Conservation (phyloP, 1,140 invertebrate genomes). For the Hypothenemus hampei region DNA sequence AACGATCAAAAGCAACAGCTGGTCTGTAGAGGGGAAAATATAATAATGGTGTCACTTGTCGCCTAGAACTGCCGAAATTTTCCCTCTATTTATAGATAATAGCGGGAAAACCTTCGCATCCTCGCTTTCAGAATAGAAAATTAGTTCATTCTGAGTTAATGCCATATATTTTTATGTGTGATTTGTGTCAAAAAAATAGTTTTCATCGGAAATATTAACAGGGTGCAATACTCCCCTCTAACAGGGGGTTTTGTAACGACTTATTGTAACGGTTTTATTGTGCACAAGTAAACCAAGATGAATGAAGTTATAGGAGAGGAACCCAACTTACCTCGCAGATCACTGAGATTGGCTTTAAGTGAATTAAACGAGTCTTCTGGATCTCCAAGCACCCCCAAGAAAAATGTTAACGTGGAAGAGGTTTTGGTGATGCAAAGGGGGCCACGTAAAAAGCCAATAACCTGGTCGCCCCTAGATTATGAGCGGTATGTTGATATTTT, state of each 20-base stretch:
- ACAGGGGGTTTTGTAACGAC: constrained; percentile 8
- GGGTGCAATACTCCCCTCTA: too few species aligned
- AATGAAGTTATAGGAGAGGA: constrained; percentile 24
- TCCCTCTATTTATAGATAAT: constrained; percentile 6
- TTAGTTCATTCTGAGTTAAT: too few species aligned
- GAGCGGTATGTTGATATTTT: too few species aligned
- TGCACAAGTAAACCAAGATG: constrained; percentile 12
- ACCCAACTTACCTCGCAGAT: constrained; percentile 28
- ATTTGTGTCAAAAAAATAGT: too few species aligned
- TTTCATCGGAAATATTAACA: too few species aligned
- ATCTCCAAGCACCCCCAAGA: constrained; percentile 28
- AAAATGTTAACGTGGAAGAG: constrained; percentile 39
- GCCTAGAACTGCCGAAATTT: background rate
- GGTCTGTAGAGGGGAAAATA: too few species aligned
- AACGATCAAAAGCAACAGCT: too few species aligned
- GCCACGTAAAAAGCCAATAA: constrained; percentile 38
- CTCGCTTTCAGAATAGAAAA: too few species aligned
- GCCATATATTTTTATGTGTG: too few species aligned
- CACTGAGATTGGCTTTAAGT: constrained; percentile 32
- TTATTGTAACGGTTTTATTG: constrained; percentile 8
- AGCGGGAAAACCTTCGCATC: constrained; percentile 9
- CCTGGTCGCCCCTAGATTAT: constrained; percentile 42
- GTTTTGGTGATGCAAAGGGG: constrained; percentile 41
- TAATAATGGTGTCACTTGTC: constrained; percentile 12
- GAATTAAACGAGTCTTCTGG: constrained; percentile 33